phyloP scores from a whole-genome alignment of 1,140 invertebrate genomes.

The Sycophaga agraensis region DNA sequence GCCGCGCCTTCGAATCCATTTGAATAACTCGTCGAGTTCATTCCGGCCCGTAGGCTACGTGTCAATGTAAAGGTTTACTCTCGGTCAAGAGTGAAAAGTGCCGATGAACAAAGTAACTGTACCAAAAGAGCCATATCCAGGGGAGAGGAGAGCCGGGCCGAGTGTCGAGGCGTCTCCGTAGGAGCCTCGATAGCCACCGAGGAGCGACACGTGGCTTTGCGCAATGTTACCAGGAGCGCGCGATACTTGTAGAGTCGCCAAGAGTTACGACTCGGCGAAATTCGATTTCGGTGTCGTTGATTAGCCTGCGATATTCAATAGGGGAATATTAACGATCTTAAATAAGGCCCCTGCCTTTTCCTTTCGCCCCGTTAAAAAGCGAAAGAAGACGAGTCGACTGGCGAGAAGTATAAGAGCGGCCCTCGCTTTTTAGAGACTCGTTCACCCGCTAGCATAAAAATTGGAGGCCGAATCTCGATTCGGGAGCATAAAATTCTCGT shows the following conservation, averaged over 20 bases:
- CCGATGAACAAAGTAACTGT: conserved; percentile 17
- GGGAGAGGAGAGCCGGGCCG: too few relatives aligned
- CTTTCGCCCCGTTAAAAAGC: not conserved
- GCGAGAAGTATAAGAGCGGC: too few relatives aligned
- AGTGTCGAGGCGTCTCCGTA: too few relatives aligned
- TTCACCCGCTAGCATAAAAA: conserved; percentile 16
- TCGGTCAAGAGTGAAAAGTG: too few relatives aligned
- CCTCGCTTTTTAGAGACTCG: conserved; percentile 11
- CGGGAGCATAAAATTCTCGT: conserved; percentile 20
- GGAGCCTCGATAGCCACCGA: too few relatives aligned
- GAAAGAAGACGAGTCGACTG: not conserved
- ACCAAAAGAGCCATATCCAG: not conserved
- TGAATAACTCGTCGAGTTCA: too few relatives aligned
- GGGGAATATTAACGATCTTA: conserved; percentile 26
- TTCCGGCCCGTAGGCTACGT: too few relatives aligned
- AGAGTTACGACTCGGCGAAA: conserved; percentile 8
- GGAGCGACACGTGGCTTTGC: not conserved
- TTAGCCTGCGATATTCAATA: not conserved
- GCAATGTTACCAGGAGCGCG: not conserved
- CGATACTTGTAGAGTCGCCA: not conserved
- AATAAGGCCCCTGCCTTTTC: too few relatives aligned
- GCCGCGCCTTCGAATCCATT: too few relatives aligned
- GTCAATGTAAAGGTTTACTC: too few relatives aligned
- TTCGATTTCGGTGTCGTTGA: conserved; percentile 18
- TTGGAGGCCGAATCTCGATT: conserved; percentile 4